Conservation (phyloP, 2,797 vertebrate genomes). For the Malurus splendens region DNA sequence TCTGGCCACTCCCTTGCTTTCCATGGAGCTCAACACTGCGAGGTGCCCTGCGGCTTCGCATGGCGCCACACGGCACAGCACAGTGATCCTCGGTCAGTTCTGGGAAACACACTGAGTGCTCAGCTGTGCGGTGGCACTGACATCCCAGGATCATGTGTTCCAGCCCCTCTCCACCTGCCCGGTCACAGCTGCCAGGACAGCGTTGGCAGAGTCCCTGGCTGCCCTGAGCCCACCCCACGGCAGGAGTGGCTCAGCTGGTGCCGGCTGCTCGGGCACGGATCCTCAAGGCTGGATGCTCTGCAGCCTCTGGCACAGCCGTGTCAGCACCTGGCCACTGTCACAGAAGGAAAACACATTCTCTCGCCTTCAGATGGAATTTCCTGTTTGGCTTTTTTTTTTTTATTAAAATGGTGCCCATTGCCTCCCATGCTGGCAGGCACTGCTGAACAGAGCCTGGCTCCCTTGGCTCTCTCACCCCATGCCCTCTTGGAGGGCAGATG, state of each 20-base stretch:
- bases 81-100: rapidly evolving
- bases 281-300: background rate
- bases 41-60: background rate
- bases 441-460: background rate
- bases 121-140: rapidly evolving
- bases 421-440: background rate
- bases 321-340: background rate
- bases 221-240: rapidly evolving
- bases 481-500: background rate
- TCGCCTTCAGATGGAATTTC: background rate
- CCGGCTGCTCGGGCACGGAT: background rate
- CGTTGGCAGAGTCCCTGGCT: background rate
- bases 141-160: rapidly evolving
- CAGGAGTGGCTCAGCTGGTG: background rate
- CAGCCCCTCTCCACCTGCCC: background rate
- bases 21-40: background rate
- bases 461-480: rapidly evolving
- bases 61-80: background rate
- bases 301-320: background rate
- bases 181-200: background rate
- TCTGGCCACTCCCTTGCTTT: background rate
- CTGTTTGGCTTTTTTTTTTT: background rate
- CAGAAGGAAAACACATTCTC: background rate
- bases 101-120: background rate
- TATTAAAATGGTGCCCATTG: background rate